Conservation (phyloP, 1,140 invertebrate species). For the Conus betulinus region DNA sequence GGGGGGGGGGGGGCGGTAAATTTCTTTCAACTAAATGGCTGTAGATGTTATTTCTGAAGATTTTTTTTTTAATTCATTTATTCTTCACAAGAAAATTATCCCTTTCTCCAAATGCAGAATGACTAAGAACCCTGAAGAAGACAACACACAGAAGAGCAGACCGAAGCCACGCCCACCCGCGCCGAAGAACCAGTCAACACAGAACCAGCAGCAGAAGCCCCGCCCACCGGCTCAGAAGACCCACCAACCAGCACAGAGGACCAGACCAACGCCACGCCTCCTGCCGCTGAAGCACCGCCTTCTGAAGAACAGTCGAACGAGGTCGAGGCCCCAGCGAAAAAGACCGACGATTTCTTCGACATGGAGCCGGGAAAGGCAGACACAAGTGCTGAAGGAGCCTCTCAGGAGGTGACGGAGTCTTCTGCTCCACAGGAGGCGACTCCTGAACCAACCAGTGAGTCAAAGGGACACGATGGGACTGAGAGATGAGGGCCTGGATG, state of each 20-base stretch:
- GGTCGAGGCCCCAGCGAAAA: neutral
- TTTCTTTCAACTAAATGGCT: no score
- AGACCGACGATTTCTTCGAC: neutral
- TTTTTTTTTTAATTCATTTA: no score
- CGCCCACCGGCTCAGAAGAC: neutral
- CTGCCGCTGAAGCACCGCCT: neutral
- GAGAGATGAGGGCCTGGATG: neutral
- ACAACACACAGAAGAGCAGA: neutral
- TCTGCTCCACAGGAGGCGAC: neutral
- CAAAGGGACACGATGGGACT: no score
- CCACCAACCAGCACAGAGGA: neutral
- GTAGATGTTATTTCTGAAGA: no score
- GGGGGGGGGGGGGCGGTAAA: no score
- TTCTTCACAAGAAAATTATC: no score
- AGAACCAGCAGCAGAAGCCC: conserved; percentile 3
- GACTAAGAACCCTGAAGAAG: conserved; percentile 16
- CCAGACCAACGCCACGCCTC: conserved; percentile 2
- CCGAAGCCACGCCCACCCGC: neutral
- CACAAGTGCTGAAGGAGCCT: neutral
- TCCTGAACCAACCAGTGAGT: no score
- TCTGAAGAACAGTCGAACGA: neutral
- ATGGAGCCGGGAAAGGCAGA: conserved; percentile 2
- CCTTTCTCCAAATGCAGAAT: neutral
- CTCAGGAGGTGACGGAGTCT: neutral
- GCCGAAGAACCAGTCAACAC: neutral